phyloP scores from a whole-genome alignment of 2,888 invertebrate species.

The Eristalis intricaria region DNA sequence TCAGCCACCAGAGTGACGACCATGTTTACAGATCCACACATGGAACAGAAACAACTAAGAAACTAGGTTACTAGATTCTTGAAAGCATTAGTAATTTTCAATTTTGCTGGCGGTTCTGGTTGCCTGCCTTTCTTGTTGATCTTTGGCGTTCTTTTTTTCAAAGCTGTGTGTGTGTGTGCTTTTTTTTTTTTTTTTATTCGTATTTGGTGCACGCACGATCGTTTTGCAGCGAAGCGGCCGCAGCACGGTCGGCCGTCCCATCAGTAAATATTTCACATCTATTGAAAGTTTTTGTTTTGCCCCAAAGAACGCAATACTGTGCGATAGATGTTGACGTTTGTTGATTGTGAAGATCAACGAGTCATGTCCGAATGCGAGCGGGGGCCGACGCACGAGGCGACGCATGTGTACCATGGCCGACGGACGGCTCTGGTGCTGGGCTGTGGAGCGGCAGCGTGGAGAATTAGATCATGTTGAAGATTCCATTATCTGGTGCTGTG shows the following conservation, averaged over 20 bases:
- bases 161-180: neutral
- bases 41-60: slow-evolving; percentile 53
- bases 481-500: slow-evolving; percentile 40
- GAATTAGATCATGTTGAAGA: slow-evolving; percentile 65
- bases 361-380: slow-evolving; percentile 39
- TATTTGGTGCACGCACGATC: slow-evolving; percentile 64
- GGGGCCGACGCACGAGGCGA: neutral
- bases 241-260: neutral
- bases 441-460: neutral
- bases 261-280: slow-evolving; percentile 50
- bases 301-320: slow-evolving; percentile 44
- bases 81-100: slow-evolving; percentile 65
- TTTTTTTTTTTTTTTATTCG: slow-evolving; percentile 1
- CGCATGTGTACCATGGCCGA: slow-evolving; percentile 39
- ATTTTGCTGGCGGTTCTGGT: slow-evolving; percentile 62
- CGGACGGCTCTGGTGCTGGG: slow-evolving; percentile 39
- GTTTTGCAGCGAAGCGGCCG: slow-evolving; percentile 55
- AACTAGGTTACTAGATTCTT: slow-evolving; percentile 73
- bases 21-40: slow-evolving; percentile 70
- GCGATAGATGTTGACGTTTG: slow-evolving; percentile 49
- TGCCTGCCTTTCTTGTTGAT: slow-evolving; percentile 38
- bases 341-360: slow-evolving; percentile 66
- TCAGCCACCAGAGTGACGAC: slow-evolving; percentile 21
- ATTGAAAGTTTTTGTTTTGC: slow-evolving; percentile 33
- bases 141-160: slow-evolving; percentile 5